Evolutionary conservation across 2,888 invertebrate genomes (phyloP), one percentile per base, ranked within the genome.

Genomic region (Epicampocera succincta): DNA sequence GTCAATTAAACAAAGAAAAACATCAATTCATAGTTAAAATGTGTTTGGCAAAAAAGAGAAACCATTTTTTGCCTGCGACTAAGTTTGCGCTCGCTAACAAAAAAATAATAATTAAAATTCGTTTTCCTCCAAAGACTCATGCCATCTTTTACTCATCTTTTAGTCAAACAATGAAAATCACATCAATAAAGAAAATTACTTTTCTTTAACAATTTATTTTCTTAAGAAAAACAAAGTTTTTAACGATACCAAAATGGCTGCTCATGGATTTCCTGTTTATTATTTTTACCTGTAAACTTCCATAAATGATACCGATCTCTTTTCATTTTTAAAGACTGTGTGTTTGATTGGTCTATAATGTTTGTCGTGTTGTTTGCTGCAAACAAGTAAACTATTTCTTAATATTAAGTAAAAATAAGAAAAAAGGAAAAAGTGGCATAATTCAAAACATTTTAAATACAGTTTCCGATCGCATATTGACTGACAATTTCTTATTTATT

Each of bases 241-340:
- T 33, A 8, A 19, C 19, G 19, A 68, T 44, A 60, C 33, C 21
- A 80, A 50, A 72, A 69, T 75, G 69, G 68, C 80, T 58, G 65
- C 75, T 58, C 33, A 40, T 50, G 44, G 17, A 76, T 68, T 81
- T 81, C 80, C 77, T 76, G 61, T 68, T 81, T 72, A 65, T 60
- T 56, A 60, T 85, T 86, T 87, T 76, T 68, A 66, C 71, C 78
- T 80, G 61, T 71, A 84, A 84, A 85, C 85, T 85, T 87, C 84
- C 80, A 85, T 85, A 85, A 86, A 83, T 85, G 86, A 85, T 86
- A 86, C 85, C 74, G 85, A 86, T 87, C 86, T 84, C 79, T 84
- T 84, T 84, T 61, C 56, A 68, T 42, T 19, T 40, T 50, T 33
- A 33, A 9, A 1, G 33, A 33, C 1, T 33, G 33, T 63, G 3